phyloP scores from a whole-genome alignment of 1,140 invertebrate genomes.

The Cydia fagiglandana region DNA sequence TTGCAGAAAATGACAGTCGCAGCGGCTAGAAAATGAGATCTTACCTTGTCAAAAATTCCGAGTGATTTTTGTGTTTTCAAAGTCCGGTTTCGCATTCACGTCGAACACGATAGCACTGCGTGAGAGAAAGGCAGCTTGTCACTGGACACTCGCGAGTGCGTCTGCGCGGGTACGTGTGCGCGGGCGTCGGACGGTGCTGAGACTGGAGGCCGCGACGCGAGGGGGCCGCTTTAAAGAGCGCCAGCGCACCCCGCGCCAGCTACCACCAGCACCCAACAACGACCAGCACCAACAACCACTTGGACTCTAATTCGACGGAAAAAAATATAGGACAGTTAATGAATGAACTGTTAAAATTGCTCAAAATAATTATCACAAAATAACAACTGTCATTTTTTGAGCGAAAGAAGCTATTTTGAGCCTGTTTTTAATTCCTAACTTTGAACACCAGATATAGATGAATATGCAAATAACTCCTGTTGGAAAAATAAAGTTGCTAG shows the following conservation, averaged over 20 bases:
- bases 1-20: slow-evolving; percentile 36
- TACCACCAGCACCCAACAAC: slow-evolving; percentile 15
- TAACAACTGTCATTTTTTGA: no score
- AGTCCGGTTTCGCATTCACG: slow-evolving; percentile 75
- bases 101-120: slow-evolving; percentile 71
- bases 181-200: slow-evolving; percentile 59
- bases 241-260: slow-evolving; percentile 55
- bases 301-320: neutral
- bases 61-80: slow-evolving; percentile 48
- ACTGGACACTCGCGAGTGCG: slow-evolving; percentile 58
- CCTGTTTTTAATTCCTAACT: no score
- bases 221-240: slow-evolving; percentile 68
- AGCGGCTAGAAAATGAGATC: slow-evolving; percentile 39
- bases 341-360: no score
- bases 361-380: no score
- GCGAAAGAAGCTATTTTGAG: no score
- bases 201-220: slow-evolving; percentile 73
- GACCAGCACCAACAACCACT: neutral
- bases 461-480: no score
- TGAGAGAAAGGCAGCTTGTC: slow-evolving; percentile 74
- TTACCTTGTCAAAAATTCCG: slow-evolving; percentile 61
- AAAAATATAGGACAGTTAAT: no score
- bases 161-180: slow-evolving; percentile 62
- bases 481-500: no score
- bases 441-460: no score